Evolutionary conservation across 2,797 vertebrate species (phyloP).

Genomic region (Lacerta agilis): DNA sequence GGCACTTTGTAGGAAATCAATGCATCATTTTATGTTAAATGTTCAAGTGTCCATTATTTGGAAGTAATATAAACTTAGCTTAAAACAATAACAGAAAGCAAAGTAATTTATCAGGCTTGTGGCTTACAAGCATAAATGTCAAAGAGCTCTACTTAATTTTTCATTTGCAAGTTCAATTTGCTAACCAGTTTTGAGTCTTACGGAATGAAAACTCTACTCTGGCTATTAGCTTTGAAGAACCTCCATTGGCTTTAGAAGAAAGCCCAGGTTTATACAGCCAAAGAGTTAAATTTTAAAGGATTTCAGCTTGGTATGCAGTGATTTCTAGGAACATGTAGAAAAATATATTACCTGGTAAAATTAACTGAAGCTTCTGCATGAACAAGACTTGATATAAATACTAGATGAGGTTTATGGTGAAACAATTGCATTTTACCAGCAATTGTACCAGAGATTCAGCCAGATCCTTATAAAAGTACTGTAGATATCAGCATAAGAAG

Average conservation of each 20-base stretch:
- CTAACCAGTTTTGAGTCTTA: constrained; percentile 34
- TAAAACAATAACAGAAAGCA: constrained; percentile 2
- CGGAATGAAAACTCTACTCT: constrained; percentile 20
- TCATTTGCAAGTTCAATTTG: constrained; percentile 26
- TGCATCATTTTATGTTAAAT: background rate
- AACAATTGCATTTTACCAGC: background rate
- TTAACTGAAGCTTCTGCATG: background rate
- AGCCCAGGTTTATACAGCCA: background rate
- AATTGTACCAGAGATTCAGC: background rate
- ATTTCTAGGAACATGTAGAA: background rate
- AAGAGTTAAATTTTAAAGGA: background rate
- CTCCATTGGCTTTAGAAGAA: background rate
- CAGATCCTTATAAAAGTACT: background rate
- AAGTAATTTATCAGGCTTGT: constrained; percentile 6
- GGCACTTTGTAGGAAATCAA: constrained; percentile 31
- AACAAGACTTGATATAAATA: too few species aligned
- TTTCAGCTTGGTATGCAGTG: background rate
- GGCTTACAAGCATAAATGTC: background rate
- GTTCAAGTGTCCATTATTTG: constrained; percentile 14
- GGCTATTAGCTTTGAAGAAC: background rate
- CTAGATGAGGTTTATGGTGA: background rate
- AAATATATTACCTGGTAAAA: background rate
- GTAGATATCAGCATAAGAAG: background rate
- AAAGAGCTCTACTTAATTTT: constrained; percentile 38
- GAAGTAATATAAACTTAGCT: background rate